phyloP scores from a whole-genome alignment of 2,113 vertebrate genomes.

The Alligator sinensis region DNA sequence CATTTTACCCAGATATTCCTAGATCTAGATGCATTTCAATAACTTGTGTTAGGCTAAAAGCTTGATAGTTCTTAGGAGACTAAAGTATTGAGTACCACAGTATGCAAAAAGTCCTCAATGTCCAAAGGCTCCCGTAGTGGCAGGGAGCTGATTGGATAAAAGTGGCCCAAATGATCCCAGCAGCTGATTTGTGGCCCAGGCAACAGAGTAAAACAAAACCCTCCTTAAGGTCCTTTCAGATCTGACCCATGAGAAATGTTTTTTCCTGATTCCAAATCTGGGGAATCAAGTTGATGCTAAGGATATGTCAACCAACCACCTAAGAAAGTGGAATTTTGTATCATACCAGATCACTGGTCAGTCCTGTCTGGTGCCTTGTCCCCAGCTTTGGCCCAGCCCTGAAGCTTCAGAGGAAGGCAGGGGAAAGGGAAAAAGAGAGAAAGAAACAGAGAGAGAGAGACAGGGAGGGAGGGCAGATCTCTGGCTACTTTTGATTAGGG shows the following conservation, averaged over 20 bases:
- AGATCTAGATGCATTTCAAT: background rate
- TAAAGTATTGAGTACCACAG: rapidly evolving
- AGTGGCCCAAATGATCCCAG: background rate
- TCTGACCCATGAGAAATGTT: background rate
- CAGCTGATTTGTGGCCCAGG: no score
- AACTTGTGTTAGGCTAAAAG: background rate
- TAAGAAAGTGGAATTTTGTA: background rate
- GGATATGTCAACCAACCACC: background rate
- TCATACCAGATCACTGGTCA: rapidly evolving
- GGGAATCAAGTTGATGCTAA: background rate
- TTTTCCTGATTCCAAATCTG: background rate
- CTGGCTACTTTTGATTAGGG: background rate
- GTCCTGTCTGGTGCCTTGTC: background rate
- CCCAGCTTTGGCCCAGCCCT: background rate
- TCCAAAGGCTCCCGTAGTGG: background rate
- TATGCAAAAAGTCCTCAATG: rapidly evolving
- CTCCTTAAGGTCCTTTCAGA: background rate
- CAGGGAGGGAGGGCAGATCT: no score
- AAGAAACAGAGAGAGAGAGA: no score
- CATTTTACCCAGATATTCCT: background rate
- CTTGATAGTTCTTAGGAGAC: background rate
- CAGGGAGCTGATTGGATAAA: rapidly evolving
- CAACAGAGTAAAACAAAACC: background rate
- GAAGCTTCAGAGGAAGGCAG: background rate
- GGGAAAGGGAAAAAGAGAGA: background rate